These are phyloP conservation scores for Ecliptopera silaceata DNA, from an alignment of 2,888 invertebrate species.

Conservation along the genomic window DNA sequence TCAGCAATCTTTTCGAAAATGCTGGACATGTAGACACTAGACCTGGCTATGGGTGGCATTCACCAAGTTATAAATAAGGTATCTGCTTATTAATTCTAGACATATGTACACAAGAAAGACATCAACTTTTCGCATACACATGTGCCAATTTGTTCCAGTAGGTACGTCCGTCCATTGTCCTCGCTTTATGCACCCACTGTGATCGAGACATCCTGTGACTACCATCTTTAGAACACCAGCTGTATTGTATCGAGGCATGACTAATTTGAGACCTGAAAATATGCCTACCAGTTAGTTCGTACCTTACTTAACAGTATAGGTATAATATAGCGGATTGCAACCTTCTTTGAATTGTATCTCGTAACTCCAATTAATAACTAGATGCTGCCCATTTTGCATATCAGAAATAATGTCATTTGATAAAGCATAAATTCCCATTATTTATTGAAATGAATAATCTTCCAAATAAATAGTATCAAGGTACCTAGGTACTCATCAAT, in stretches of 20 bases:
- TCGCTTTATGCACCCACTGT: conserved; percentile 28
- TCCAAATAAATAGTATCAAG: too few species aligned
- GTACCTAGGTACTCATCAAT: too few species aligned
- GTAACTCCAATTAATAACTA: too few species aligned
- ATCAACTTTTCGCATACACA: conserved; percentile 28
- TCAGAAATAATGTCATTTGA: too few species aligned
- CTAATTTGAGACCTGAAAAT: background rate
- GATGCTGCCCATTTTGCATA: too few species aligned
- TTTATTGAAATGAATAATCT: too few species aligned
- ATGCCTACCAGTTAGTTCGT: background rate
- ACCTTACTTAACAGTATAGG: too few species aligned
- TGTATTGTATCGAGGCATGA: conserved; percentile 1
- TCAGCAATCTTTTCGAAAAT: background rate
- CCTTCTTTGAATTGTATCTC: too few species aligned
- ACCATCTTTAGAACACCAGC: background rate
- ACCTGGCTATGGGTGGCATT: conserved; percentile 2
- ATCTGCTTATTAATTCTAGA: conserved; percentile 8
- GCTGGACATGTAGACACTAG: background rate
- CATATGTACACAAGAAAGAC: conserved; percentile 6
- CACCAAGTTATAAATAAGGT: background rate
- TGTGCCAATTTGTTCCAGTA: conserved; percentile 35
- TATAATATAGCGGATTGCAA: too few species aligned
- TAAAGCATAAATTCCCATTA: too few species aligned
- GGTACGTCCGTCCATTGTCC: conserved; percentile 39
- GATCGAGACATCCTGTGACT: conserved; percentile 29